Percentiles rank a stretch among this genome's conserved stretches.
Evolutionary conservation across 2,113 vertebrate species (phyloP).

Genomic region (Crypturellus undulatus): DNA sequence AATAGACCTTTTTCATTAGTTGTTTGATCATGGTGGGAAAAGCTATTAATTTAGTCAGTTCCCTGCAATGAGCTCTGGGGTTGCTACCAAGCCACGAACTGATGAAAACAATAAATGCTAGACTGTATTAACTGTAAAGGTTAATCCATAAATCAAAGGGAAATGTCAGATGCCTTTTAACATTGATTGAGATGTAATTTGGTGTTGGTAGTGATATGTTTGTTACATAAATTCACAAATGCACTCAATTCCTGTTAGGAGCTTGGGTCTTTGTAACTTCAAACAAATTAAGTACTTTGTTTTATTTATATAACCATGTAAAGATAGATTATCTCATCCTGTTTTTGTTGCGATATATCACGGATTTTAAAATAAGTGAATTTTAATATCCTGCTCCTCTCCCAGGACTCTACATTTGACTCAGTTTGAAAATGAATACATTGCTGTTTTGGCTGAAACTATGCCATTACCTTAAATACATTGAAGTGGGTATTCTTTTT

Average conservation of each 20-base stretch:
- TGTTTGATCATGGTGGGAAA: constrained; percentile 62
- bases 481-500: constrained; percentile 10
- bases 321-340: constrained; percentile 36
- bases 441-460: background rate
- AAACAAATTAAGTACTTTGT: constrained; percentile 62
- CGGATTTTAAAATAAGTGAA: background rate
- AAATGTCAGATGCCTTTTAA: constrained; percentile 81
- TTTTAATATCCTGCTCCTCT: background rate
- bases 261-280: constrained; percentile 26
- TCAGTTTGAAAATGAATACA: background rate
- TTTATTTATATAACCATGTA: constrained; percentile 46
- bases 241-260: constrained; percentile 25
- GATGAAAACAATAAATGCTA: constrained; percentile 69
- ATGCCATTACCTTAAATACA: background rate
- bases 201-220: constrained; percentile 48
- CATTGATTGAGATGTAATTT: constrained; percentile 79
- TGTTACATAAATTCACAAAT: constrained; percentile 61
- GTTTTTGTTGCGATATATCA: background rate
- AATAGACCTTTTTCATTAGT: constrained; percentile 61
- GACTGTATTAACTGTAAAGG: constrained; percentile 75
- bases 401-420: background rate
- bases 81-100: constrained; percentile 58
- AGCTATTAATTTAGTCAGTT: constrained; percentile 75
- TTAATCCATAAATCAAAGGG: constrained; percentile 82
- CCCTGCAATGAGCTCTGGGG: constrained; percentile 70